Evolutionary conservation across 2,797 vertebrate genomes (phyloP).

Genomic region (Macropus fuliginosus): DNA sequence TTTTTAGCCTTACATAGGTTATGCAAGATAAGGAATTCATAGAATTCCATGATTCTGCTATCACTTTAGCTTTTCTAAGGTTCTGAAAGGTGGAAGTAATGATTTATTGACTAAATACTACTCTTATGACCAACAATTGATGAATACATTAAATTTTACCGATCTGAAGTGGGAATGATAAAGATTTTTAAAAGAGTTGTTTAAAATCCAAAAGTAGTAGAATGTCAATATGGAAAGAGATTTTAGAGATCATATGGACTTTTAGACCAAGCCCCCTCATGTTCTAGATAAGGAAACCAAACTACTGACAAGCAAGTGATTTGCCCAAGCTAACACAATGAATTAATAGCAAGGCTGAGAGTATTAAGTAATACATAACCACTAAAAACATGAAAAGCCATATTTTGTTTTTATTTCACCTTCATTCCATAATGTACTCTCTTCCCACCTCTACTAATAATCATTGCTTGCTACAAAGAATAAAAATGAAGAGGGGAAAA

Average conservation of each 20-base stretch:
- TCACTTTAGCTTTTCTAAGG: not conserved
- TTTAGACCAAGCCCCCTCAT: not conserved
- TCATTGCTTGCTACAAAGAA: not conserved
- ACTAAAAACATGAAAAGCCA: not conserved
- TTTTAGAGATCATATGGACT: not conserved
- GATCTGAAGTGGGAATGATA: not conserved
- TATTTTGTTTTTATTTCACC: not conserved
- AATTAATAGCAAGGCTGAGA: not conserved
- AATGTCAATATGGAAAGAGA: not conserved
- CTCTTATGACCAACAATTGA: not conserved
- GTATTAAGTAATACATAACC: not conserved
- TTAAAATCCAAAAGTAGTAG: not conserved
- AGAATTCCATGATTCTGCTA: not conserved
- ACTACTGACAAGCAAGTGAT: not conserved
- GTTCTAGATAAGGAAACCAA: not conserved
- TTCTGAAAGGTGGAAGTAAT: not conserved
- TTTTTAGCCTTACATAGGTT: not conserved
- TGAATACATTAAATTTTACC: not conserved
- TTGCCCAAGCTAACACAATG: not conserved
- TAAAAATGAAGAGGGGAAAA: not conserved
- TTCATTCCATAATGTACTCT: not conserved
- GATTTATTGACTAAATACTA: not conserved
- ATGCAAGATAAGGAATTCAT: not conserved
- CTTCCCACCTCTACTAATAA: not conserved
- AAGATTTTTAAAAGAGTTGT: not conserved